These are phyloP conservation scores for Colossoma macropomum DNA, from an alignment of 2,113 vertebrate species.

Conservation along the genomic window DNA sequence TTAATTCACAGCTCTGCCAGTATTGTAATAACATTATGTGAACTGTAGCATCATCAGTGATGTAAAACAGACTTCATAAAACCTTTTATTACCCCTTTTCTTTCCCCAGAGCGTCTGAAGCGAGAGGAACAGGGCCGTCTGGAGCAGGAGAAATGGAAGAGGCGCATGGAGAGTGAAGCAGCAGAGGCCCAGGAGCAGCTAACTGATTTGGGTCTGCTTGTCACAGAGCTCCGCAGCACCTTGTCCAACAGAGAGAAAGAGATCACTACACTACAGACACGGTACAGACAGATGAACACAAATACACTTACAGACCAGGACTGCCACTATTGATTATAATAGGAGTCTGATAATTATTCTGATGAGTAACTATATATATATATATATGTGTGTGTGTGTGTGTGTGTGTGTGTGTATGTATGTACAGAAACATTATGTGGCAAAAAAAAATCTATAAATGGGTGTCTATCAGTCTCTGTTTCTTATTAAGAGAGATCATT, in stretches of 20 bases:
- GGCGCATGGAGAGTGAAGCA: constrained; percentile 86
- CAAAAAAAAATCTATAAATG: no score
- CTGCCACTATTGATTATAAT: no score
- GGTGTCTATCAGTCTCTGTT: no score
- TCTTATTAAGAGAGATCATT: not conserved
- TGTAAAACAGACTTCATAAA: not conserved
- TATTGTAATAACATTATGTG: not conserved
- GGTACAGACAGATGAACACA: constrained; percentile 66
- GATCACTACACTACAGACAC: constrained; percentile 82
- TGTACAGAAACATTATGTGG: no score
- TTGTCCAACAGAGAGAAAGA: constrained; percentile 88
- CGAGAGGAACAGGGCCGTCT: constrained; percentile 89
- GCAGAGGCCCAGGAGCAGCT: constrained; percentile 90
- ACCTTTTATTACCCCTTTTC: not conserved
- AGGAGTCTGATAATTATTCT: no score
- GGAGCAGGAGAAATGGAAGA: constrained; percentile 89
- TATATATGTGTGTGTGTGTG: no score
- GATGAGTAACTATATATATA: no score
- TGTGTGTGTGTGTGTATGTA: no score
- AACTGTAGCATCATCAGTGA: not conserved
- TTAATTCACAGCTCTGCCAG: not conserved
- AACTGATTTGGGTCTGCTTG: constrained; percentile 80
- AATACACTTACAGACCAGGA: not conserved
- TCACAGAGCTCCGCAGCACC: constrained; percentile 80
- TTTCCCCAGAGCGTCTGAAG: constrained; percentile 84